Conservation (phyloP, 2,113 vertebrate species). For the Edolisoma coerulescens region DNA sequence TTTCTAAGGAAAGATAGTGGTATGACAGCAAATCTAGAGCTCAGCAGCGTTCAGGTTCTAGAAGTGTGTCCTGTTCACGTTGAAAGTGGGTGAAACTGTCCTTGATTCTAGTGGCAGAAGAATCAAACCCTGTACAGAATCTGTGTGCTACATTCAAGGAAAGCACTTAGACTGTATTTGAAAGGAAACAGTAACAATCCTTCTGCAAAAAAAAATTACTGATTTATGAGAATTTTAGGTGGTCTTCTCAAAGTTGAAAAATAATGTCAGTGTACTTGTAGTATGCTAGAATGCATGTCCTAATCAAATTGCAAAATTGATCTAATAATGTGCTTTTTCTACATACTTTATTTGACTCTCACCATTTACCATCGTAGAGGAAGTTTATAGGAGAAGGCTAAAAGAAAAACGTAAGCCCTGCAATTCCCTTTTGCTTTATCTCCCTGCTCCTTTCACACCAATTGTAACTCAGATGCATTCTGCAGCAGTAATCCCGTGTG, state of each 20-base stretch:
- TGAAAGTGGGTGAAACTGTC: background rate
- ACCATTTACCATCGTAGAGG: conserved; percentile 75
- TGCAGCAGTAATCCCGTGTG: conserved; percentile 21
- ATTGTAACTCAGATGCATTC: background rate
- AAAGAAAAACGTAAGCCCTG: conserved; percentile 83
- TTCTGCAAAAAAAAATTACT: background rate
- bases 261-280: background rate
- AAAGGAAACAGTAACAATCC: background rate
- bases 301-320: conserved; percentile 11
- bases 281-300: conserved; percentile 15
- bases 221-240: background rate
- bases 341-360: conserved; percentile 48
- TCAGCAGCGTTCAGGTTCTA: background rate
- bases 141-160: background rate
- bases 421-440: conserved; percentile 55
- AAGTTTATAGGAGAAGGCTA: conserved; percentile 84
- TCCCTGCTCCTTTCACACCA: conserved; percentile 32
- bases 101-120: background rate
- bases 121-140: background rate
- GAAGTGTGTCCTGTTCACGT: background rate
- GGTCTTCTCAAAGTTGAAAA: background rate
- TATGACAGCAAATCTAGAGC: background rate
- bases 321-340: conserved; percentile 73
- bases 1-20: background rate
- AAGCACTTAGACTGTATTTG: background rate